Evolutionary conservation across 1,140 invertebrate species (phyloP).

Genomic region (Matsumurasca onukii): DNA sequence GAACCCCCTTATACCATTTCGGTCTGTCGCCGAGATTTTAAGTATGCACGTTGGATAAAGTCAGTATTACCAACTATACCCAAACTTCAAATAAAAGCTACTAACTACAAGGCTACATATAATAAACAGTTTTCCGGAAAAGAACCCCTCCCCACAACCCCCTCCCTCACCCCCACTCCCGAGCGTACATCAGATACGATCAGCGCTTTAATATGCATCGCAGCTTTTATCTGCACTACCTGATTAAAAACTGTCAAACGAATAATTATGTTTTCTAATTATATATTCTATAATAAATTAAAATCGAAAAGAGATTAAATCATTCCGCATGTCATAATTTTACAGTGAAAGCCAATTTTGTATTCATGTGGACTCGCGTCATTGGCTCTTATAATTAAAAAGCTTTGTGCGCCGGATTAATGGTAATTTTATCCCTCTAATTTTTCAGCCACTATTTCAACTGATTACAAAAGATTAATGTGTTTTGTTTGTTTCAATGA

Average conservation of each 20-base stretch:
- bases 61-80: no score
- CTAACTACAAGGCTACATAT: no score
- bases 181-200: no score
- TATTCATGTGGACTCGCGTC: not conserved
- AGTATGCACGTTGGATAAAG: no score
- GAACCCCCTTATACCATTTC: no score
- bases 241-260: not conserved
- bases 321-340: not conserved
- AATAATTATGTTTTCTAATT: not conserved
- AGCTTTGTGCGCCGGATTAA: not conserved
- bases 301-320: not conserved
- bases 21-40: no score
- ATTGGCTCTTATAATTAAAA: not conserved
- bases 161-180: no score
- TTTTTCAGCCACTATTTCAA: not conserved
- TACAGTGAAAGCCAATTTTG: not conserved
- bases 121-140: no score
- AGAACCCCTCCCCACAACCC: no score
- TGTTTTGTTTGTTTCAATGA: not conserved
- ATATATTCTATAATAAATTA: conserved; percentile 2
- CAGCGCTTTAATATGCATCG: not conserved
- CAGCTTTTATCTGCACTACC: not conserved
- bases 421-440: not conserved
- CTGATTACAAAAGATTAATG: conserved; percentile 1
- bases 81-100: no score